Conservation (phyloP, 2,113 vertebrate genomes). For the Bubo bubo region DNA sequence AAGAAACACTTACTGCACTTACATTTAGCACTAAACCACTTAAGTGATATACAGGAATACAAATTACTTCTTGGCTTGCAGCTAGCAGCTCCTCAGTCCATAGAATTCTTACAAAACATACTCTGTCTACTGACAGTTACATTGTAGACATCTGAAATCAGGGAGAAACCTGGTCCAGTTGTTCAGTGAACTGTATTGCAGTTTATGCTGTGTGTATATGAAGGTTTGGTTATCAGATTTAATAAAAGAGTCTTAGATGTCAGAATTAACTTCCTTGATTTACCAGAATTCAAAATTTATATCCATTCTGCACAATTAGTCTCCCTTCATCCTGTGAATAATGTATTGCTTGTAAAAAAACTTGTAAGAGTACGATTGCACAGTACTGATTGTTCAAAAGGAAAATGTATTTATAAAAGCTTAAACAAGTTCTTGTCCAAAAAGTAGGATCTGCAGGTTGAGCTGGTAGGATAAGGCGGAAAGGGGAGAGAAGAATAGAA, state of each 20-base stretch:
- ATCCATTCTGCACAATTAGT: neutral
- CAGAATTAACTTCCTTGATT: neutral
- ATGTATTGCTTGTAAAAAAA: neutral
- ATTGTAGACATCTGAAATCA: neutral
- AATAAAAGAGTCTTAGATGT: neutral
- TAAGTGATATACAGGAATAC: neutral
- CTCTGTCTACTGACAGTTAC: neutral
- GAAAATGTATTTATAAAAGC: neutral
- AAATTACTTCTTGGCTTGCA: neutral
- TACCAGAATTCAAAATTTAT: neutral
- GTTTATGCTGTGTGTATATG: neutral
- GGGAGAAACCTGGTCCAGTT: neutral
- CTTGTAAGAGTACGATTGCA: accelerated
- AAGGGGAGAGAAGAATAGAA: neutral
- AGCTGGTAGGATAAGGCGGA: neutral
- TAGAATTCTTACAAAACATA: neutral
- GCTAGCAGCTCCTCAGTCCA: neutral
- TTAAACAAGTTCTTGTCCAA: neutral
- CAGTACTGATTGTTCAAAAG: neutral
- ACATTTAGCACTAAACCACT: neutral
- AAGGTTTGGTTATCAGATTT: neutral
- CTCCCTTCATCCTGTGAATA: neutral
- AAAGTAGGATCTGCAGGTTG: neutral
- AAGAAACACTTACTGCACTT: neutral
- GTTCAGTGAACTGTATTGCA: neutral